Evolutionary conservation across 2,797 vertebrate genomes (phyloP), one percentile per base, ranked within the genome.

Genomic region (Eleutherodactylus coqui): DNA sequence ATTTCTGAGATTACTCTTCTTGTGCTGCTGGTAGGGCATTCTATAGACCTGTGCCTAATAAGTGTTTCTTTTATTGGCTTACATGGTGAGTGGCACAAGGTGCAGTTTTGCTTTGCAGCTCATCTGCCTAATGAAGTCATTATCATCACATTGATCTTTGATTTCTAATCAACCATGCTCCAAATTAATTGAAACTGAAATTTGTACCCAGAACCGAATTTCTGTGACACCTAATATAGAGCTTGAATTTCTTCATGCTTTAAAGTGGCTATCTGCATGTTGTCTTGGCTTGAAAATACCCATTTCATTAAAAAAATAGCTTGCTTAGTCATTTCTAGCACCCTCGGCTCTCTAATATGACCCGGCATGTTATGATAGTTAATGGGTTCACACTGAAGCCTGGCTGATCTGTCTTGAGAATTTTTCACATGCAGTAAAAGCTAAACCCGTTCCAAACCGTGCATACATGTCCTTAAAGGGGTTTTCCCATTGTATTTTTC

Each of bases 1-100:
- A 83, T 87, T 87, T 84, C 49, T 87, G 86, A 87, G 86, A 87
- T 87, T 87, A 84, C 76, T 1, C 81, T 49, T 78, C 62, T 86
- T 83, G 43, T 62, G 24, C 64, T 84, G 82, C 75, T 29, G 34
- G 73, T 79, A 64, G 49, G 62, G 38, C 34, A 62, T 81, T 86
- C 70, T 80, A 21, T 55, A 77, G 21, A 53, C 45, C 32, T 53
- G 21, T 79, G 67, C 55, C 67, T 73, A 70, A n/a, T n/a, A n/a
- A 43, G 45, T 49, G n/a, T 21, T 78, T 64, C 7, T 45, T n/a
- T 8, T 64, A n/a, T 67, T 79, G 34, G 29, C 78, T 79, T 41
- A 60, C 49, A 60, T 83, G 69, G 81, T 83, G 81, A 29, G 72
- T 64, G 21, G 49, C 21, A 19, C 47, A 85, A 69, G 43, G 24